Evolutionary conservation across 64 coral and sea anemone genomes (phyloP).

Genomic region (Cladopsammia gracilis): DNA sequence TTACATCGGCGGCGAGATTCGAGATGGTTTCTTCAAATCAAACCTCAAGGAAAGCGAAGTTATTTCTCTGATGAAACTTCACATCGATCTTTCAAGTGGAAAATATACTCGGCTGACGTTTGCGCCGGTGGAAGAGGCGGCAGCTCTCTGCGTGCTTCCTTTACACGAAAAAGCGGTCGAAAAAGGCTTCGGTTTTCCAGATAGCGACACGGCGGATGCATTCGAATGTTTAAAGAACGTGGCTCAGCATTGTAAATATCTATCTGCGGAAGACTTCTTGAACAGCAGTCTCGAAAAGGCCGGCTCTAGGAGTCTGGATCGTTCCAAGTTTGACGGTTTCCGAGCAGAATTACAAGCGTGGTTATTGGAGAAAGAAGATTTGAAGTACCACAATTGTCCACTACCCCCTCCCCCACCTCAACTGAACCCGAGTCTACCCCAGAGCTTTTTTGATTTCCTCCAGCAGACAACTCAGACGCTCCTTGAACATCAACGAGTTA

Average conservation of each 20-base stretch:
- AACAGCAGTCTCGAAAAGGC: neutral
- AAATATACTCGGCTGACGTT: slow-evolving; percentile 1
- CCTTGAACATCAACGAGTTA: neutral
- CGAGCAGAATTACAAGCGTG: neutral
- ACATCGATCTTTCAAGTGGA: neutral
- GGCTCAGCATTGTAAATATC: neutral
- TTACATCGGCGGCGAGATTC: neutral
- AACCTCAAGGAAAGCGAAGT: slow-evolving; percentile 9
- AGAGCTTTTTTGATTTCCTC: neutral
- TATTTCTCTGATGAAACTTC: neutral
- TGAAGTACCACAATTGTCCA: neutral
- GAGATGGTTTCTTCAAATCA: neutral
- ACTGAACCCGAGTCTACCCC: neutral
- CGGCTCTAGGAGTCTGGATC: neutral
- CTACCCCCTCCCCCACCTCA: neutral
- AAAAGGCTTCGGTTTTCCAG: slow-evolving; percentile 19
- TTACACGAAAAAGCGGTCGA: neutral
- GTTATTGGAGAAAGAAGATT: neutral
- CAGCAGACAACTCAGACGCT: neutral
- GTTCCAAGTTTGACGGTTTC: neutral
- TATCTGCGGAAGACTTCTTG: neutral
- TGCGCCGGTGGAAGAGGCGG: slow-evolving; percentile 25
- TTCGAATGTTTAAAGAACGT: slow-evolving; percentile 32
- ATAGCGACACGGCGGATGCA: slow-evolving; percentile 8
- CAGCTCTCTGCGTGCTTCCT: neutral